These are phyloP conservation scores for Aethina tumida DNA, from an alignment of 1,140 invertebrate genomes.

Conservation along the genomic window DNA sequence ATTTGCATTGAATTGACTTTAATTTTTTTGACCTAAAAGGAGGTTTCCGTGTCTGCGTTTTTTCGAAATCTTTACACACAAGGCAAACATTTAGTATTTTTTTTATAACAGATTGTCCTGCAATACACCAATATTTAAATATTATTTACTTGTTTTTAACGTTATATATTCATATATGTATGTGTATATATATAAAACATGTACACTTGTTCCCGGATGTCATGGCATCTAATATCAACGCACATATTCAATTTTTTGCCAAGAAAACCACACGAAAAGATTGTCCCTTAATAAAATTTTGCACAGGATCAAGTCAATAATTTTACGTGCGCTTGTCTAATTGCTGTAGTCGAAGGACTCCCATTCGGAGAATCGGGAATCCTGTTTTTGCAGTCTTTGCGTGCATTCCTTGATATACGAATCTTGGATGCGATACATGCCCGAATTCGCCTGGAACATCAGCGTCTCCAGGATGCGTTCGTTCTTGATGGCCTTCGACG, in stretches of 20 bases:
- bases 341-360: conserved; percentile 65
- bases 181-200: conserved; percentile 4
- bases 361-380: conserved; percentile 70
- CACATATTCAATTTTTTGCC: conserved; percentile 1
- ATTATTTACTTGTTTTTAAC: conserved; percentile 3
- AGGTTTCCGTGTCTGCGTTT: too few species aligned
- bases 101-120: conserved; percentile 4
- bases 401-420: conserved; percentile 79
- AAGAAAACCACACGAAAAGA: conserved; percentile 13
- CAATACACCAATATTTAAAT: conserved; percentile 2
- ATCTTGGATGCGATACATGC: conserved; percentile 86
- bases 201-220: background rate
- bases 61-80: too few species aligned
- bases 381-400: conserved; percentile 75
- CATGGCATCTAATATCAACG: conserved; percentile 5
- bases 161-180: conserved; percentile 10
- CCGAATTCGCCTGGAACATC: conserved; percentile 86
- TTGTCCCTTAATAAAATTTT: conserved; percentile 25
- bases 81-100: background rate
- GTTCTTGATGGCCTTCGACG: conserved; percentile 87
- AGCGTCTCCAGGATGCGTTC: conserved; percentile 86
- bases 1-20: too few species aligned
- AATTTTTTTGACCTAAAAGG: too few species aligned
- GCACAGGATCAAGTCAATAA: conserved; percentile 9
- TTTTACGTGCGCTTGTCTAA: conserved; percentile 15